phyloP scores from a whole-genome alignment of 2,797 vertebrate species.

The Sarcoramphus papa region DNA sequence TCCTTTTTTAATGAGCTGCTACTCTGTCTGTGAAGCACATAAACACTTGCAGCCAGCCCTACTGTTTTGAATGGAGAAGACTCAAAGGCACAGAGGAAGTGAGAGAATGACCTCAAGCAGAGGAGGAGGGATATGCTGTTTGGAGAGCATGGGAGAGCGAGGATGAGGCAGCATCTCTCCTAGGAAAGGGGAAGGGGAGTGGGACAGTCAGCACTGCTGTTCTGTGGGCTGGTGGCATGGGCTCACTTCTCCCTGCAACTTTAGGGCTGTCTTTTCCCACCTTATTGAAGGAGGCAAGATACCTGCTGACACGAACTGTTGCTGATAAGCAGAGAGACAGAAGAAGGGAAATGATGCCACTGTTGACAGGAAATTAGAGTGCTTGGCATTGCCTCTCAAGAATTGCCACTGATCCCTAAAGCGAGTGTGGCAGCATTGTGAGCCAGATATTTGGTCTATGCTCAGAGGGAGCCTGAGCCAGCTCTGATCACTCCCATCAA shows the following conservation, averaged over 20 bases:
- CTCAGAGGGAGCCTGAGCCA: neutral
- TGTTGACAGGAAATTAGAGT: neutral
- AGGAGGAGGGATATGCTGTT: neutral
- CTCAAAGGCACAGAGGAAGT: neutral
- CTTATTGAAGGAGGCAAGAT: neutral
- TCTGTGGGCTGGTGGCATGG: neutral
- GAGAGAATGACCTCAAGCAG: neutral
- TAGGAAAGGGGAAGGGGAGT: neutral
- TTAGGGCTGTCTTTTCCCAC: neutral
- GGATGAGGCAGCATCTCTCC: neutral
- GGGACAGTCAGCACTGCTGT: neutral
- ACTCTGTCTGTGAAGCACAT: neutral
- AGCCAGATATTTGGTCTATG: neutral
- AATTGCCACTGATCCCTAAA: neutral
- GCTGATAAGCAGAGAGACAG: neutral
- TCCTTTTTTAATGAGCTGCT: neutral
- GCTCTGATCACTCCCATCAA: neutral
- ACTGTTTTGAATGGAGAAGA: neutral
- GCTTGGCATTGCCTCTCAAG: neutral
- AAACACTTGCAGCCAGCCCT: neutral
- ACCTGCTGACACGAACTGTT: fast-evolving
- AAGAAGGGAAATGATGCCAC: neutral
- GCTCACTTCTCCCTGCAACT: neutral
- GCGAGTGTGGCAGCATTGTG: fast-evolving
- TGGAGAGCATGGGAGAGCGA: neutral